Percentiles rank a stretch among this genome's conserved stretches.
These are phyloP conservation scores for Scomber colias DNA, from an alignment of 2,113 vertebrate species.

Conservation along the genomic window DNA sequence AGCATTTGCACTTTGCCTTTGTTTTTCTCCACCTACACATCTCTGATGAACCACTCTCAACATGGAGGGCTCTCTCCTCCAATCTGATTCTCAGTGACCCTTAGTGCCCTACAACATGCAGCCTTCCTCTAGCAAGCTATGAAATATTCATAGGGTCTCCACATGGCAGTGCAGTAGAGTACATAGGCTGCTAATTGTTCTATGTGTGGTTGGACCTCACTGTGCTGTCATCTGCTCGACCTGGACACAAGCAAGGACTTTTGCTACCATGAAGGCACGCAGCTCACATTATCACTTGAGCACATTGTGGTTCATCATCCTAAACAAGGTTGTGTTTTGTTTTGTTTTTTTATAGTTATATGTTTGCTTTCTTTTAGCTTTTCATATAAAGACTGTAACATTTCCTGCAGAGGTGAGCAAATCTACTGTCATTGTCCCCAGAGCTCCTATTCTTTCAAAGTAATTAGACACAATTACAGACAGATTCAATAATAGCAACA, in stretches of 20 bases:
- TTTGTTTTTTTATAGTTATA: not conserved
- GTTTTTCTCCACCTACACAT: not conserved
- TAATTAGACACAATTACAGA: too few relatives aligned
- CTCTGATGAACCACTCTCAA: slow-evolving; percentile 29
- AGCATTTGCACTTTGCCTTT: slow-evolving; percentile 18
- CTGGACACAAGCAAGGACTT: slow-evolving; percentile 6
- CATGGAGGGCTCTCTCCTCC: slow-evolving; percentile 20
- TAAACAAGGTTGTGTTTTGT: not conserved
- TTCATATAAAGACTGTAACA: not conserved
- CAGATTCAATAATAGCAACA: too few relatives aligned
- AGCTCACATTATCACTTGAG: not conserved
- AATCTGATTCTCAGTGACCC: slow-evolving; percentile 47
- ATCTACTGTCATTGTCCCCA: too few relatives aligned
- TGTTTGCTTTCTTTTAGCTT: too few relatives aligned
- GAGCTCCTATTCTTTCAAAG: too few relatives aligned
- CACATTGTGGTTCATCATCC: not conserved
- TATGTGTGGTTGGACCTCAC: slow-evolving; percentile 25
- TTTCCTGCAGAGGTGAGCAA: not conserved
- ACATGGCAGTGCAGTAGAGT: slow-evolving; percentile 7
- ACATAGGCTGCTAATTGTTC: slow-evolving; percentile 55
- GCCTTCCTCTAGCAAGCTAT: slow-evolving; percentile 30
- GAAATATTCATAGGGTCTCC: slow-evolving; percentile 64
- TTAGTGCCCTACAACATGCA: slow-evolving; percentile 33
- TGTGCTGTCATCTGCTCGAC: slow-evolving; percentile 25
- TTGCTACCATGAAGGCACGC: not conserved